phyloP scores from a whole-genome alignment of 2,113 vertebrate species.

The Porphyrio hochstetteri region DNA sequence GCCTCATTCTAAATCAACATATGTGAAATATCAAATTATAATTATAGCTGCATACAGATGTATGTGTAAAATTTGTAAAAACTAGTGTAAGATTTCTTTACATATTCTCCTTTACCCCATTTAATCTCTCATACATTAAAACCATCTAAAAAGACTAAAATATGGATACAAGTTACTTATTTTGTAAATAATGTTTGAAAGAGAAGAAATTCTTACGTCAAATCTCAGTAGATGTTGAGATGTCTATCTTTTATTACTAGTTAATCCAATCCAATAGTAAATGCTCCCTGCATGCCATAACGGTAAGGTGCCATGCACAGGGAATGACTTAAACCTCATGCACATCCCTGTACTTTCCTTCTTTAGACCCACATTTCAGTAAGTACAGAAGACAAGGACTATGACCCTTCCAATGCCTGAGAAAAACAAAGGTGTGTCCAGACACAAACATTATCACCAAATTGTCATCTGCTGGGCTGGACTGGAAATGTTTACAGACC shows the following conservation, averaged over 20 bases:
- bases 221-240: background rate
- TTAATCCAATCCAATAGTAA: background rate
- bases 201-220: background rate
- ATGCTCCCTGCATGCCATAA: background rate
- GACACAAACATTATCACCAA: background rate
- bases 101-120: background rate
- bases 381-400: background rate
- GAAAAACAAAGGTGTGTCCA: background rate
- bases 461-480: no score
- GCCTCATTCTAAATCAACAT: background rate
- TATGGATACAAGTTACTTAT: background rate
- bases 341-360: background rate
- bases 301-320: background rate
- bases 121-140: background rate
- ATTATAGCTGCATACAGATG: background rate
- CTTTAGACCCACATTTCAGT: background rate
- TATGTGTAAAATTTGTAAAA: no score
- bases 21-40: background rate
- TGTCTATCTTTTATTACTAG: background rate
- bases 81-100: background rate
- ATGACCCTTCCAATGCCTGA: background rate
- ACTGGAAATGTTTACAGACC: background rate
- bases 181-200: background rate
- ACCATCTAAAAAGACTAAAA: background rate
- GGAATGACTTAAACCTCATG: background rate